Base-by-base conservation (phyloP, 2,888 invertebrate species). In the Drosophila sordidula region DNA sequence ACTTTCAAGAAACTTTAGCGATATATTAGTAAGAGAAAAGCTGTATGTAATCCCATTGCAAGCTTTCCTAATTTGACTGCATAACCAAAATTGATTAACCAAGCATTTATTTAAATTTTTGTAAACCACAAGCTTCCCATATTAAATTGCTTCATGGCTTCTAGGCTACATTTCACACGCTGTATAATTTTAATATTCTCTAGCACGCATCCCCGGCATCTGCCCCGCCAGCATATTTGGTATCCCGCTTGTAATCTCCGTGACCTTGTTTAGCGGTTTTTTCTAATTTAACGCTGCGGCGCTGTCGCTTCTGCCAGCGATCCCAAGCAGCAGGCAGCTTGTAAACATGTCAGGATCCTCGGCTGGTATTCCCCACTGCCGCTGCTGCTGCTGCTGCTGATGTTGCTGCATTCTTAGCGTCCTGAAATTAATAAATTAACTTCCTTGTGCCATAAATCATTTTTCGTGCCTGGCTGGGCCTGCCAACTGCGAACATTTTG, bases 341-440 rank as follows among this genome's bases (percentile, higher is more conserved):
- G 81, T 82, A 81, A 82, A 78, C 71, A 78, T 64, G 62, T 66
- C 58, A 61, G 66, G 51, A 62, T 73, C 42, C 32, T 50, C 44
- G 47, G 3, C 69, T 55, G 46, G 25, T 38, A 12, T 36, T 56
- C 44, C 68, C 75, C 46, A 36, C 18, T 26, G 25, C 38, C 63
- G 52, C 4, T 18, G 1, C 2, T 71, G 52, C 4, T 71, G 52
- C 4, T 41, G 22, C 4, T 41, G 70, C 52, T 65, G 44, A 45
- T 65, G 39, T 14, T 56, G 71, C 62, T 52, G 70, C 67, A 69
- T 63, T 63, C 72, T 58, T 55, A 52, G 66, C 57, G 59, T 62
- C 52, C 49, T 71, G 79, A 89, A 89, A 90, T 88, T 88, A 88
- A 88, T 90, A 88, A 88, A 89, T 88, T 90, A 89, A 89, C 88